Conservation (phyloP, 2,888 invertebrate genomes). For the Clepsis dumicolana region DNA sequence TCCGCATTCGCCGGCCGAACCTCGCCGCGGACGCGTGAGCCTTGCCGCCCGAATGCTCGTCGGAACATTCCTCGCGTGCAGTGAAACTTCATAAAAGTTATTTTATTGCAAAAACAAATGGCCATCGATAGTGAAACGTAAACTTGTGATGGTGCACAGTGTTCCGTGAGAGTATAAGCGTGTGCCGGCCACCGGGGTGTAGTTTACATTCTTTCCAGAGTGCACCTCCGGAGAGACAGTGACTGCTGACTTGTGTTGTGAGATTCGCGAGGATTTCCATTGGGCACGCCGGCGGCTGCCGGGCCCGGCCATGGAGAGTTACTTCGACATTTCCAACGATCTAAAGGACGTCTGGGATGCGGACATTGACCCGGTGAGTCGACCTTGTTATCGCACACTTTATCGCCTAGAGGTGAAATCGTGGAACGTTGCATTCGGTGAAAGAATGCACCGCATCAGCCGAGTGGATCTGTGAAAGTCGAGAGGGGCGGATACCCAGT, state of each 20-base stretch:
- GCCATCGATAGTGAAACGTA: conserved; percentile 78
- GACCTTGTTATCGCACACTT: conserved; percentile 65
- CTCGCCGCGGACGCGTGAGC: conserved; percentile 62
- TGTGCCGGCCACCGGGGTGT: conserved; percentile 60
- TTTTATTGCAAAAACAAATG: conserved; percentile 78
- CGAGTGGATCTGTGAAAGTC: conserved; percentile 36
- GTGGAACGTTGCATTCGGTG: conserved; percentile 31
- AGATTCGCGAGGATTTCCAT: conserved; percentile 67
- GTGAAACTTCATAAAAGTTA: conserved; percentile 77
- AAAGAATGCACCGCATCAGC: conserved; percentile 25
- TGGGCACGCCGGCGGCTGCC: conserved; percentile 71
- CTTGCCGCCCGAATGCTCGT: conserved; percentile 49
- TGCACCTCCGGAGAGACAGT: conserved; percentile 67
- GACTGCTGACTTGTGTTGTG: conserved; percentile 72
- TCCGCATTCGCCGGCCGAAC: conserved; percentile 75
- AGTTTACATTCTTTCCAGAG: conserved; percentile 63
- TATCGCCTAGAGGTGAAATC: conserved; percentile 61
- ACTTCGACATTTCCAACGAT: conserved; percentile 91
- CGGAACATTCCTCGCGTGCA: conserved; percentile 63
- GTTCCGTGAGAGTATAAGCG: conserved; percentile 63
- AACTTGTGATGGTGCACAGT: conserved; percentile 77
- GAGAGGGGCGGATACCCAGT: conserved; percentile 28
- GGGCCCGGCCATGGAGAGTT: conserved; percentile 89
- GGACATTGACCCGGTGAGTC: conserved; percentile 93
- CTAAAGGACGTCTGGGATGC: conserved; percentile 94